These are phyloP conservation scores for Alloplasta piceator DNA, from an alignment of 2,888 invertebrate species.

Conservation along the genomic window DNA sequence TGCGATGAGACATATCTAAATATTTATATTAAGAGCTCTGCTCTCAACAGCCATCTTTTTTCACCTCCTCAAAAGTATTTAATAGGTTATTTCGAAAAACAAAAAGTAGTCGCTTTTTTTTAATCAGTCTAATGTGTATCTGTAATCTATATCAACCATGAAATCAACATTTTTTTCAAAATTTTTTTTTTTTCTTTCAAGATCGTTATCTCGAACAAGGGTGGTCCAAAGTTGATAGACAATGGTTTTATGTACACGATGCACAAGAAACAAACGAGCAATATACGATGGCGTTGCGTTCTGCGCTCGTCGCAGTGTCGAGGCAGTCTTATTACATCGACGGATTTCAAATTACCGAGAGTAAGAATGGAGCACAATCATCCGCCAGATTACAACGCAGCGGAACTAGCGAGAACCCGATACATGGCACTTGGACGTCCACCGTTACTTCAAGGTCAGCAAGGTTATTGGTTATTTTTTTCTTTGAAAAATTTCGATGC, in stretches of 20 bases:
- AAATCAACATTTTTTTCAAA: neutral
- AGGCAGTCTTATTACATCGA: constrained; percentile 82
- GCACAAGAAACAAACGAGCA: constrained; percentile 83
- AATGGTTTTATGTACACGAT: constrained; percentile 84
- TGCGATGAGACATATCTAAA: too few relatives aligned
- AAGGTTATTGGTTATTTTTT: neutral
- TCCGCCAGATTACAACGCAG: constrained; percentile 82
- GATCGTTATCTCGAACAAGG: constrained; percentile 83
- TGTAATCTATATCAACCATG: too few relatives aligned
- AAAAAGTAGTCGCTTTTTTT: too few relatives aligned
- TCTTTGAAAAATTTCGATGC: neutral
- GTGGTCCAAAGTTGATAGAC: constrained; percentile 84
- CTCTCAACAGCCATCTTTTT: too few relatives aligned
- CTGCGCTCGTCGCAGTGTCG: constrained; percentile 82
- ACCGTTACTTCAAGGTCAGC: constrained; percentile 68
- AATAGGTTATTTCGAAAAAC: too few relatives aligned
- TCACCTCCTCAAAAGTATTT: too few relatives aligned
- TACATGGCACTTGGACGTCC: constrained; percentile 75
- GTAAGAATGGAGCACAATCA: constrained; percentile 84
- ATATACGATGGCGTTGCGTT: constrained; percentile 84
- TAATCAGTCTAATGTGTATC: too few relatives aligned
- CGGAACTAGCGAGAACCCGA: constrained; percentile 80
- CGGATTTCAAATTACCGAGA: constrained; percentile 79
- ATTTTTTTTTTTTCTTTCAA: constrained; percentile 63
- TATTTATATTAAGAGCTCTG: too few relatives aligned